phyloP scores from a whole-genome alignment of 1,140 invertebrate genomes.

The Lordiphosa stackelbergi region DNA sequence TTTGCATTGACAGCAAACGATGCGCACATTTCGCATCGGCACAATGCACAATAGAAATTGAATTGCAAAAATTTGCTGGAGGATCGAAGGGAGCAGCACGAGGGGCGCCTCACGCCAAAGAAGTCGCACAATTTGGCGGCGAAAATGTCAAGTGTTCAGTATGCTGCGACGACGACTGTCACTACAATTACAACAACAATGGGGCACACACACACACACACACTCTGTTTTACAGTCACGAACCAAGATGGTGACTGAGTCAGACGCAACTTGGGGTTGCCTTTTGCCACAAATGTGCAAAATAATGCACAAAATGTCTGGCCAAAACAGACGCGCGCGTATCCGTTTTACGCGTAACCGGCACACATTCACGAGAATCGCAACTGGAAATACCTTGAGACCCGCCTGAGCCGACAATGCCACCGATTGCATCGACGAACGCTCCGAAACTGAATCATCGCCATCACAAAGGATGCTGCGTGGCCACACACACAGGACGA shows the following conservation, averaged over 20 bases:
- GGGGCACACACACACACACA: slow-evolving; percentile 25
- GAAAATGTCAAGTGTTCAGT: slow-evolving; percentile 69
- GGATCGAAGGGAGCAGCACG: slow-evolving; percentile 18
- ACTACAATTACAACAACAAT: slow-evolving; percentile 54
- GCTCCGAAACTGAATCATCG: slow-evolving; percentile 60
- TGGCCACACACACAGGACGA: slow-evolving; percentile 26
- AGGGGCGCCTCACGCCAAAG: slow-evolving; percentile 21
- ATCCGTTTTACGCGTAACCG: slow-evolving; percentile 26
- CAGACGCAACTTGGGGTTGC: slow-evolving; percentile 18
- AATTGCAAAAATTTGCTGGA: slow-evolving; percentile 68
- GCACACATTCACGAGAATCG: slow-evolving; percentile 15
- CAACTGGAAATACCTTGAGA: slow-evolving; percentile 12
- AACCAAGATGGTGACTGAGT: slow-evolving; percentile 24
- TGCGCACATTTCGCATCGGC: slow-evolving; percentile 50
- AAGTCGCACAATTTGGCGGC: slow-evolving; percentile 72
- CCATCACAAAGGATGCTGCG: slow-evolving; percentile 57
- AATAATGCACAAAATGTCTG: slow-evolving; percentile 25
- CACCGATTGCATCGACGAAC: slow-evolving; percentile 57
- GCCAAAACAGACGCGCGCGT: slow-evolving; percentile 50
- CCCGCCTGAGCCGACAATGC: slow-evolving; percentile 20
- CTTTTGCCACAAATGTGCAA: slow-evolving; percentile 31
- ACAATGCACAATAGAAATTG: slow-evolving; percentile 66
- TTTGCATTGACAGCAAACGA: slow-evolving; percentile 70
- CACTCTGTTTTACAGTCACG: slow-evolving; percentile 13
- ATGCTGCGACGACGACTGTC: slow-evolving; percentile 32